Base-by-base conservation (phyloP, 2,113 vertebrate genomes). In the Brachyhypopomus gauderio region DNA sequence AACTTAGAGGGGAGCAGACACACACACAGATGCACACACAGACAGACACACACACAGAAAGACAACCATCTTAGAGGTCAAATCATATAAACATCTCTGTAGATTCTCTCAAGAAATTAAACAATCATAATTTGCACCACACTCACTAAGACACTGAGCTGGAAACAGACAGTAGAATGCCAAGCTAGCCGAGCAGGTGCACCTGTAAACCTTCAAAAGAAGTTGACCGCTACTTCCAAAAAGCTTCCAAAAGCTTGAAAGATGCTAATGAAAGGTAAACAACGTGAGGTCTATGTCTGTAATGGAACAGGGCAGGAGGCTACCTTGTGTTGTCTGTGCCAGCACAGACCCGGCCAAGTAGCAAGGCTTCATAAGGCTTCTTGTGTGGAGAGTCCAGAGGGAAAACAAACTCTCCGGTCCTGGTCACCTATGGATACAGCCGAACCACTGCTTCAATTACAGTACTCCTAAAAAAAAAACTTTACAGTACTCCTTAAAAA, bases 351-450 rank as follows among this genome's bases (percentile, higher is more conserved):
- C 94, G 92, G 45, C 97, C 98, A 79, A 99, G 17, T 22, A 99
- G 83, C 85, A 99, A 90, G 76, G 93, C 90, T 88, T 99, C 98
- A 75, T 99, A 99, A 0, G 97, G 96, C 60, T 97, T 99, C 93
- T 99, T 99, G 89, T 99, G 97, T 36, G 88, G 87, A 3, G 97
- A 99, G 89, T 99, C 96, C 75, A 98, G 92, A 4, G 97, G 97
- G 80, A 97, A 95, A 23, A 99, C 95, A 89, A 96, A 96, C 82
- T 97, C 93, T 80, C 97, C 98, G 73, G 91, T 90, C 83, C 56
- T 92, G 69, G 97, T 98, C 84, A 99, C 94, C 97, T 99, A 84
- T 79, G 6, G 84, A 75, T 67, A 86, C 71, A 86, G 2, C 48
- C 2, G 12, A 72, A 72, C 2, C 0, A 9, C 0, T 4, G 17